Conservation (phyloP, 2,113 vertebrate genomes). For the Aldabrachelys gigantea region DNA sequence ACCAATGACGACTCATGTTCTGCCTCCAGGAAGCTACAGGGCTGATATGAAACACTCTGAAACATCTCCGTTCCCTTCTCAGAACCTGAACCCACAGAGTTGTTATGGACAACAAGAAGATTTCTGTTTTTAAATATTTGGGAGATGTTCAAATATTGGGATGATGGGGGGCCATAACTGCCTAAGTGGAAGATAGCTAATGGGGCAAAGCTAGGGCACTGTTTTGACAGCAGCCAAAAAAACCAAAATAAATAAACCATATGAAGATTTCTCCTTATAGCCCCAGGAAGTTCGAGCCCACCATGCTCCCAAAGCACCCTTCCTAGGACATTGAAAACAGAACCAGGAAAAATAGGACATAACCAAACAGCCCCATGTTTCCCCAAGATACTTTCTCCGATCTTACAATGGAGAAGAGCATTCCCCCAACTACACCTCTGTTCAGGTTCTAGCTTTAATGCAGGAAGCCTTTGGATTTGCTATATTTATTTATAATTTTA, state of each 20-base stretch:
- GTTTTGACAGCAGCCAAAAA: not conserved
- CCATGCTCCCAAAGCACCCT: not conserved
- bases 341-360: not conserved
- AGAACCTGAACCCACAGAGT: not conserved
- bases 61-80: not conserved
- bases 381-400: not conserved
- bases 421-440: not conserved
- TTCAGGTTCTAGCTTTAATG: constrained; percentile 1
- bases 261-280: not conserved
- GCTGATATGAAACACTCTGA: not conserved
- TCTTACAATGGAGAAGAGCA: not conserved
- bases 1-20: not conserved
- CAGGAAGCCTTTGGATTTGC: not conserved
- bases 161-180: not conserved
- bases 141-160: not conserved
- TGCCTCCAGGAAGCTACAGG: not conserved
- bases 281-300: not conserved
- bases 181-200: not conserved
- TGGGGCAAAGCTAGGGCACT: not conserved
- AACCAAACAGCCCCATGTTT: not conserved
- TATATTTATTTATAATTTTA: constrained; percentile 22
- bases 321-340: not conserved
- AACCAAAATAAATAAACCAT: not conserved
- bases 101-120: not conserved
- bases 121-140: not conserved